Base-by-base conservation (phyloP, 1,140 invertebrate species). In the Drosophila neocordata region DNA sequence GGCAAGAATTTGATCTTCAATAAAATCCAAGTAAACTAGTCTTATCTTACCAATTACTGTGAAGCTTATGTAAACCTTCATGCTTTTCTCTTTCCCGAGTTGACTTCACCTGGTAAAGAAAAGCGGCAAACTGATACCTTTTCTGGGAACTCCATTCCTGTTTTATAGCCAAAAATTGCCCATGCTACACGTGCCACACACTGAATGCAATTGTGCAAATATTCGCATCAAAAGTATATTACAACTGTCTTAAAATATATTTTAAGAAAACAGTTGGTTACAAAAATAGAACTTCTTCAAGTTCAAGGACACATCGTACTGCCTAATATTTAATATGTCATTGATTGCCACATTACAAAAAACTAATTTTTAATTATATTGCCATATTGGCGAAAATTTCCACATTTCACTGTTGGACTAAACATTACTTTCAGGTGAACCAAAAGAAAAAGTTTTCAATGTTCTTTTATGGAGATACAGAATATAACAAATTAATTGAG, bases 91-190 rank as follows among this genome's bases (percentile, higher is more conserved):
- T 18, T 51, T 27, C 13, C 18, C 4, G 5, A 35, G 7, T 6
- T 34, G 15, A 38, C 44, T 69, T 64, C 11, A 37, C 67, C 48
- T 11, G 18, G 8, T 15, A 35, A 35, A 12, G 38, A 52, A 20
- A 13, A 71, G 52, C 37, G 8, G 11, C 37, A 34, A 52, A 73
- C 70, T 73, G 70, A 64, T 71, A 41, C 22, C 52, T 34, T 73
- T 34, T 24, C 51, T 11, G 53, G n/a, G 5, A 20, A 1, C n/a
- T 8, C 18, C 13, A 27, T 35, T 3, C 68, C 34, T 69, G 1
- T 73, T 62, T 31, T 73, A 56, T 73, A 44, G 41, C 41, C 15
- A 20, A 71, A 56, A 70, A 35, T 6, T 52, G 0, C 12, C 20
- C n/a, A 6, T n/a, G 9, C 11, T 12, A 18, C 62, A 73, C 41